Conservation (phyloP, 2,888 invertebrate genomes). For the Noctua pronuba region DNA sequence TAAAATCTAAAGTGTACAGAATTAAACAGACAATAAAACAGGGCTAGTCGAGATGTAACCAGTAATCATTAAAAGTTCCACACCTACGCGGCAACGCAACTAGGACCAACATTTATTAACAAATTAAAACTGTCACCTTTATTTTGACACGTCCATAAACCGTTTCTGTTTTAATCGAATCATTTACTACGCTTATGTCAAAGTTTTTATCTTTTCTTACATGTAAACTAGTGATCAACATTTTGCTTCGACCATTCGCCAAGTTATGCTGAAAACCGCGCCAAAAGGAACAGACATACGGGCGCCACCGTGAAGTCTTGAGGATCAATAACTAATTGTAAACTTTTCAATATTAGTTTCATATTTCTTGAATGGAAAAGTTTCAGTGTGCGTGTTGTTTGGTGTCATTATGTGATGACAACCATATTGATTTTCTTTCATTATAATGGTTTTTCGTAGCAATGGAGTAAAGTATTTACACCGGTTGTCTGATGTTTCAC, state of each 20-base stretch:
- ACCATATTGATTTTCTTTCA: constrained; percentile 25
- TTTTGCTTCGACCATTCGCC: constrained; percentile 34
- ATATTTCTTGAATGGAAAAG: constrained; percentile 44
- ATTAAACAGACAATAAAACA: constrained; percentile 82
- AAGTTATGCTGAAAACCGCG: constrained; percentile 43
- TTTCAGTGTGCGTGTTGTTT: constrained; percentile 25
- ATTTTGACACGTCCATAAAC: constrained; percentile 14
- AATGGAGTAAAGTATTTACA: neutral
- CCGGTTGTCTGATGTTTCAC: neutral
- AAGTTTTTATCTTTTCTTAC: constrained; percentile 16
- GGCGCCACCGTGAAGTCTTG: constrained; percentile 40
- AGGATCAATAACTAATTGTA: constrained; percentile 46
- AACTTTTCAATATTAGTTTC: constrained; percentile 45
- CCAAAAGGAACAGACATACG: constrained; percentile 51
- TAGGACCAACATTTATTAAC: constrained; percentile 19
- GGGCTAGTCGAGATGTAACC: constrained; percentile 76
- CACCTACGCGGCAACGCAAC: constrained; percentile 50
- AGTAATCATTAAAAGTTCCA: constrained; percentile 67
- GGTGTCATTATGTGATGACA: constrained; percentile 12
- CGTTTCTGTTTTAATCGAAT: neutral
- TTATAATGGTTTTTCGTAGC: neutral
- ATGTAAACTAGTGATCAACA: constrained; percentile 42
- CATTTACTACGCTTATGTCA: neutral
- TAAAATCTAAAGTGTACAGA: constrained; percentile 83
- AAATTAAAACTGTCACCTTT: neutral